Evolutionary conservation across 2,113 vertebrate genomes (phyloP).

Genomic region (Rhinogobius similis): DNA sequence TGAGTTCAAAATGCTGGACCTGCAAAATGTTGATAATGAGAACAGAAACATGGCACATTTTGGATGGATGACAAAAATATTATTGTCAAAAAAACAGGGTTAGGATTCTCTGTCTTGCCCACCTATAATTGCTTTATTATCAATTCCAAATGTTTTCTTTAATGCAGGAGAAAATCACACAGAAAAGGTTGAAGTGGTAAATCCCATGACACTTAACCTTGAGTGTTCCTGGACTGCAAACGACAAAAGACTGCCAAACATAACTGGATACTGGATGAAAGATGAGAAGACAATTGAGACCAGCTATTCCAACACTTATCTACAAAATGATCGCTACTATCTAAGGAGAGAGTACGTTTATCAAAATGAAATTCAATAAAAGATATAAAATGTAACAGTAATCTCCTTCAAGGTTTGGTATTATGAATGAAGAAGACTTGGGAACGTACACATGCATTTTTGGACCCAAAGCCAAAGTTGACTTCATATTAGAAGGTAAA

Average conservation of each 20-base stretch:
- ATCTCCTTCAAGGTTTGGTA: constrained; percentile 60
- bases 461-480: constrained; percentile 41
- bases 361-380: background rate
- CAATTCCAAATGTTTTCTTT: background rate
- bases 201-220: constrained; percentile 45
- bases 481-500: constrained; percentile 72
- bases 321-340: constrained; percentile 53
- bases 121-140: too few relatives aligned
- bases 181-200: constrained; percentile 52
- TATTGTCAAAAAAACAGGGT: too few relatives aligned
- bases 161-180: constrained; percentile 55
- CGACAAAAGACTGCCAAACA: constrained; percentile 36
- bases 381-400: background rate
- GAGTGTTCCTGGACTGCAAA: constrained; percentile 59
- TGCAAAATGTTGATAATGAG: too few relatives aligned
- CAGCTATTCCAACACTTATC: constrained; percentile 33
- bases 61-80: too few relatives aligned
- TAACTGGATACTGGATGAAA: constrained; percentile 67
- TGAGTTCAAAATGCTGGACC: too few relatives aligned
- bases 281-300: constrained; percentile 52
- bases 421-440: constrained; percentile 49
- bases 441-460: constrained; percentile 76
- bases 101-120: too few relatives aligned
- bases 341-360: constrained; percentile 60
- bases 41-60: too few relatives aligned